Conservation (phyloP, 2,888 invertebrate species). For the Stenodera caucasica region DNA sequence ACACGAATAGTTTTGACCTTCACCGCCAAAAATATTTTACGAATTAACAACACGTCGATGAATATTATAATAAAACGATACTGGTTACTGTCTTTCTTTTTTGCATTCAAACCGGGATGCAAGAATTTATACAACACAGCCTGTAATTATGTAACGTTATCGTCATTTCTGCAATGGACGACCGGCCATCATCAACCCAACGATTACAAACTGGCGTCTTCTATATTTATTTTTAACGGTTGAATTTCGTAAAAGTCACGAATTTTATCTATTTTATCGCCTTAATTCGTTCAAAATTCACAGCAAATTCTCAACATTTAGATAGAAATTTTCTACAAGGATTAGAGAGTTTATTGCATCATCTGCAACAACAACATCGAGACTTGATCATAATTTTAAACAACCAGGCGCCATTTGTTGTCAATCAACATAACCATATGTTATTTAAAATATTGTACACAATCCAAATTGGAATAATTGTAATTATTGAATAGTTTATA, state of each 20-base stretch:
- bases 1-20: conserved; percentile 17
- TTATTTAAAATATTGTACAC: too few relatives aligned
- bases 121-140: conserved; percentile 1
- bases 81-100: neutral
- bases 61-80: conserved; percentile 11
- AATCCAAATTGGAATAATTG: too few relatives aligned
- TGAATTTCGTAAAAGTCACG: too few relatives aligned
- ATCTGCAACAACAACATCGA: neutral
- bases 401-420: neutral
- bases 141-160: neutral
- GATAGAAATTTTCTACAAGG: neutral
- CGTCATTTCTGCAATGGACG: neutral
- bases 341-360: neutral
- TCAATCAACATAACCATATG: neutral
- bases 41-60: conserved; percentile 24
- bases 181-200: too few relatives aligned
- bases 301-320: neutral
- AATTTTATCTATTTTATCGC: too few relatives aligned
- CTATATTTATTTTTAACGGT: too few relatives aligned
- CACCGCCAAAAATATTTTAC: conserved; percentile 26
- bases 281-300: neutral
- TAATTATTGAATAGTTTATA: too few relatives aligned
- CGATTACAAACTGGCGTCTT: too few relatives aligned
- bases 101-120: neutral
- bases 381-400: neutral